These are phyloP conservation scores for Datnioides undecimradiatus DNA, from an alignment of 2,113 vertebrate species.

Conservation along the genomic window DNA sequence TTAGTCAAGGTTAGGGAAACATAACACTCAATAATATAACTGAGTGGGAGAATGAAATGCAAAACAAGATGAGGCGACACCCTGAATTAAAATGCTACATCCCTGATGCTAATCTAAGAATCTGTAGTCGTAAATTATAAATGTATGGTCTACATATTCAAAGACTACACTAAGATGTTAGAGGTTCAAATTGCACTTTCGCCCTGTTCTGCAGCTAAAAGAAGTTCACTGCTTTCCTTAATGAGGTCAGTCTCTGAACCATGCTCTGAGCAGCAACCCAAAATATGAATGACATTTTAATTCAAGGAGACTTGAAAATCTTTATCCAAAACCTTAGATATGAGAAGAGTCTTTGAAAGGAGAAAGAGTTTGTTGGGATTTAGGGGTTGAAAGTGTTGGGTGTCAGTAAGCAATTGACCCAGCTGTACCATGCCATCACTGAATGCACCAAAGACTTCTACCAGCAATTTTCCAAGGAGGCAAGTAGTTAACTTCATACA, in stretches of 20 bases:
- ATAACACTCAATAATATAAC: not conserved
- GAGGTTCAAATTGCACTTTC: slow-evolving; percentile 30
- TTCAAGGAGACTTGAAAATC: not conserved
- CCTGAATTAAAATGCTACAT: not conserved
- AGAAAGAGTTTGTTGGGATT: not conserved
- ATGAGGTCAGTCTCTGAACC: slow-evolving; percentile 24
- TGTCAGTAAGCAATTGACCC: not conserved
- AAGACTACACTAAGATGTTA: slow-evolving; percentile 5
- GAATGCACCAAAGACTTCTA: not conserved
- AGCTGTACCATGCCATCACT: not conserved
- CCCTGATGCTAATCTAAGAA: slow-evolving; percentile 38
- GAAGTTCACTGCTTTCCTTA: slow-evolving; percentile 35
- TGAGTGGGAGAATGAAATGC: not conserved
- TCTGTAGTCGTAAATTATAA: slow-evolving; percentile 33
- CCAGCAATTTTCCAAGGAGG: not conserved
- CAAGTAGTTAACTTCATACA: not conserved
- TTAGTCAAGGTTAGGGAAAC: no score
- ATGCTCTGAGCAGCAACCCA: not conserved
- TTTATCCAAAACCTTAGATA: slow-evolving; percentile 15
- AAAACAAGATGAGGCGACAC: slow-evolving; percentile 13
- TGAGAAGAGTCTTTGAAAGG: not conserved
- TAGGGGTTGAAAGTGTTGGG: not conserved
- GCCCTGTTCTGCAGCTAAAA: slow-evolving; percentile 4
- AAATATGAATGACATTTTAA: slow-evolving; percentile 11
- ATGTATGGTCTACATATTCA: slow-evolving; percentile 13